phyloP scores from a whole-genome alignment of 2,113 vertebrate species.

The Noturus placidus region DNA sequence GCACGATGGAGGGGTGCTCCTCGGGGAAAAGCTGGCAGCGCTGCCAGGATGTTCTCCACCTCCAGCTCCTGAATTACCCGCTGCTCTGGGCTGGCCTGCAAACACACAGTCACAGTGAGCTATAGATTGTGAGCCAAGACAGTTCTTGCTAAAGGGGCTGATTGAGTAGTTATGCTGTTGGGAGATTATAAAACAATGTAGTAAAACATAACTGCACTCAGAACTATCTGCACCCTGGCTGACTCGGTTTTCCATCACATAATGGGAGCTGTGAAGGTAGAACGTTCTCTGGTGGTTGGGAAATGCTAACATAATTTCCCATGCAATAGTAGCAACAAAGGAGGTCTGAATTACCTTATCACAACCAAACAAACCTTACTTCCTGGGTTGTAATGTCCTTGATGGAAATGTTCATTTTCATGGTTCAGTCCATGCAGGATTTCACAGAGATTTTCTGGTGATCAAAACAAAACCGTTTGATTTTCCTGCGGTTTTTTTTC shows the following conservation, averaged over 20 bases:
- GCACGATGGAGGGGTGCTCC: conserved; percentile 55
- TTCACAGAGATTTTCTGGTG: too few species aligned
- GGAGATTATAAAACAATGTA: conserved; percentile 11
- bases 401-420: background rate
- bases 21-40: conserved; percentile 56
- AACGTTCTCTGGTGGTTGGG: background rate
- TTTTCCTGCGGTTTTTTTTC: too few species aligned
- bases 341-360: background rate
- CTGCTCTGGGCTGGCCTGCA: conserved; percentile 57
- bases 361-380: background rate
- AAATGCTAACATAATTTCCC: background rate
- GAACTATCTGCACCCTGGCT: background rate
- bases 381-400: background rate
- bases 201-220: background rate
- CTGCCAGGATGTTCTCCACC: conserved; percentile 56
- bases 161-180: background rate
- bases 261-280: too few species aligned
- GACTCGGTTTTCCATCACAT: background rate
- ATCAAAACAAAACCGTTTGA: too few species aligned
- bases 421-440: too few species aligned
- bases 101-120: conserved; percentile 40
- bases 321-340: background rate
- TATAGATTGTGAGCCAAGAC: background rate
- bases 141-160: background rate
- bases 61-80: conserved; percentile 59